phyloP scores from a whole-genome alignment of 2,888 invertebrate species.

The Pteria penguin region DNA sequence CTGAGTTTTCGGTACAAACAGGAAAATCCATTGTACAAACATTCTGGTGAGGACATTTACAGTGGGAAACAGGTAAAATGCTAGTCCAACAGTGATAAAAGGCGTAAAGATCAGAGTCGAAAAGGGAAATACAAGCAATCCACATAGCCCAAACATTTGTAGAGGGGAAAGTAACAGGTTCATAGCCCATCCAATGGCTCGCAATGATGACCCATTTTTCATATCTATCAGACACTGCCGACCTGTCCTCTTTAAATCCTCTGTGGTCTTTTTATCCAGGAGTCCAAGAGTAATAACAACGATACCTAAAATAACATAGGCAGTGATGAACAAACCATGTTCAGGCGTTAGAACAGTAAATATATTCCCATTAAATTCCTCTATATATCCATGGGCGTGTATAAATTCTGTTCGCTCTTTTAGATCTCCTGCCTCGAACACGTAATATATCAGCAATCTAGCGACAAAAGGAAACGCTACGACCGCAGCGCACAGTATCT shows the following conservation, averaged over 20 bases:
- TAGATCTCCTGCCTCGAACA: constrained; percentile 10
- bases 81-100: constrained; percentile 55
- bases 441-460: constrained; percentile 20
- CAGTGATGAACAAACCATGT: constrained; percentile 69
- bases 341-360: constrained; percentile 71
- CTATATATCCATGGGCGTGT: neutral
- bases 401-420: neutral
- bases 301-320: constrained; percentile 68
- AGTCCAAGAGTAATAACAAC: constrained; percentile 63
- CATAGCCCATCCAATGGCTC: constrained; percentile 58
- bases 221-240: constrained; percentile 66
- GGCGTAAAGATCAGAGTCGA: constrained; percentile 66
- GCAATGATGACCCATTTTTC: constrained; percentile 52
- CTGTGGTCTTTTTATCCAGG: constrained; percentile 51
- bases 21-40: constrained; percentile 65
- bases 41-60: constrained; percentile 70
- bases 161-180: constrained; percentile 70
- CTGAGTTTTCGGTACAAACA: constrained; percentile 44
- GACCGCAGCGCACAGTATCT: neutral
- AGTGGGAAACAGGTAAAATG: constrained; percentile 73
- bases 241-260: constrained; percentile 57
- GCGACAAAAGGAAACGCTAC: constrained; percentile 15
- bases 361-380: constrained; percentile 55
- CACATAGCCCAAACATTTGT: constrained; percentile 65
- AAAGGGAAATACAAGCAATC: constrained; percentile 63